These are phyloP conservation scores for Stenolophus ochropezus DNA, from an alignment of 2,888 invertebrate species.

Conservation along the genomic window DNA sequence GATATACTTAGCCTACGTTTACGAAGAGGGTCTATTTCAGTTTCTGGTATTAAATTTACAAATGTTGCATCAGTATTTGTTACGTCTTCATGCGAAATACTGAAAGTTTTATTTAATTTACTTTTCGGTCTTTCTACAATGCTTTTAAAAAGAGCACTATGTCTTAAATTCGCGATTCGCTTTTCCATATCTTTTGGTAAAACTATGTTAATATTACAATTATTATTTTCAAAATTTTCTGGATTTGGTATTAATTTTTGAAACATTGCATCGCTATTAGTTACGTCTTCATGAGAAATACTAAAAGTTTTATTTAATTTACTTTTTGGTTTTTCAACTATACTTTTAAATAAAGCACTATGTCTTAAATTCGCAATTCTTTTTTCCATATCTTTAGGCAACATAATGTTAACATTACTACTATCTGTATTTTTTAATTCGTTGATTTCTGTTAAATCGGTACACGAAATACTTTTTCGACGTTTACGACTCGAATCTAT, in stretches of 20 bases:
- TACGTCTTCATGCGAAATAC: constrained; percentile 63
- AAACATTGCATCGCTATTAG: constrained; percentile 56
- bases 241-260: not conserved
- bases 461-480: not conserved
- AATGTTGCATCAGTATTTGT: constrained; percentile 57
- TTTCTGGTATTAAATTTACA: not conserved
- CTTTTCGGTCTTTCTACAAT: not conserved
- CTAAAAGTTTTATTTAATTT: not conserved
- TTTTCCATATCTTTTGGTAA: constrained; percentile 4
- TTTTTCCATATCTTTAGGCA: constrained; percentile 18
- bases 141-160: constrained; percentile 11
- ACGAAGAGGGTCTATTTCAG: not conserved
- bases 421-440: not conserved
- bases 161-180: not conserved
- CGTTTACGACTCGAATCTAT: not conserved
- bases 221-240: too few relatives aligned
- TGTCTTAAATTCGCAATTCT: constrained; percentile 6
- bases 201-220: not conserved
- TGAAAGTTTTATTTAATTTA: not conserved
- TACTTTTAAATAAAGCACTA: constrained; percentile 17
- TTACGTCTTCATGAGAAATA: constrained; percentile 63
- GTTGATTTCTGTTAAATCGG: not conserved
- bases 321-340: not conserved
- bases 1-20: not conserved
- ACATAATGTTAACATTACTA: not conserved